Percentiles rank a stretch among this genome's conserved stretches.
Conservation (phyloP, 2,113 vertebrate genomes). For the Glareola pratincola region DNA sequence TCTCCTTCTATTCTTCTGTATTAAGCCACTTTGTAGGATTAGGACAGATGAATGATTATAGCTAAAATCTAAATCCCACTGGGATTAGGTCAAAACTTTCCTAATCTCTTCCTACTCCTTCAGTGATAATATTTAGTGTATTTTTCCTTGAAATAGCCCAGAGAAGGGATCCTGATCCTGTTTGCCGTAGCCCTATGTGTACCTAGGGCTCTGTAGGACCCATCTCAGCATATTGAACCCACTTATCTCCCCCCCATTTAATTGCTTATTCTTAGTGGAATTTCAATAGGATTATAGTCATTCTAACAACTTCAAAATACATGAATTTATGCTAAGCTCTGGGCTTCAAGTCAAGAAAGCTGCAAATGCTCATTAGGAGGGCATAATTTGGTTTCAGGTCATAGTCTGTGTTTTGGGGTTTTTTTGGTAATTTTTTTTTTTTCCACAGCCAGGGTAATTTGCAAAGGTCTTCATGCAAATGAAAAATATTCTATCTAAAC, state of each 20-base stretch:
- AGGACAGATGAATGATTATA: slow-evolving; percentile 62
- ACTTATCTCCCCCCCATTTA: not conserved
- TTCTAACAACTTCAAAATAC: not conserved
- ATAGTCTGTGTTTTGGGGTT: not conserved
- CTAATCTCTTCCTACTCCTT: not conserved
- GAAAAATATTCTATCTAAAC: not conserved
- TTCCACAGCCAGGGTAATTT: not conserved
- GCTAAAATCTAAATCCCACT: slow-evolving; percentile 23
- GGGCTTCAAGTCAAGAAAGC: not conserved
- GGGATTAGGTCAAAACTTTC: slow-evolving; percentile 39
- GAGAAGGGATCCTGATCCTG: not conserved
- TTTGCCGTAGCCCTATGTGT: not conserved
- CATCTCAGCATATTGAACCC: not conserved
- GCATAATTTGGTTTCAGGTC: not conserved
- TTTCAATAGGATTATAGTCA: not conserved
- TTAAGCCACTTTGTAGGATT: slow-evolving; percentile 57
- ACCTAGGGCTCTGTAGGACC: not conserved
- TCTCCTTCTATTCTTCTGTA: slow-evolving; percentile 42
- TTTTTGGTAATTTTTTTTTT: no score
- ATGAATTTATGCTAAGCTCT: not conserved
- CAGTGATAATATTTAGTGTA: not conserved
- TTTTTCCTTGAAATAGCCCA: not conserved
- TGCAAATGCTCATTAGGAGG: not conserved
- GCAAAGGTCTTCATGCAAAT: not conserved
- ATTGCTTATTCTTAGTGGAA: slow-evolving; percentile 6